Conservation (phyloP, 1,140 invertebrate genomes). For the Trichomalopsis sarcophagae region DNA sequence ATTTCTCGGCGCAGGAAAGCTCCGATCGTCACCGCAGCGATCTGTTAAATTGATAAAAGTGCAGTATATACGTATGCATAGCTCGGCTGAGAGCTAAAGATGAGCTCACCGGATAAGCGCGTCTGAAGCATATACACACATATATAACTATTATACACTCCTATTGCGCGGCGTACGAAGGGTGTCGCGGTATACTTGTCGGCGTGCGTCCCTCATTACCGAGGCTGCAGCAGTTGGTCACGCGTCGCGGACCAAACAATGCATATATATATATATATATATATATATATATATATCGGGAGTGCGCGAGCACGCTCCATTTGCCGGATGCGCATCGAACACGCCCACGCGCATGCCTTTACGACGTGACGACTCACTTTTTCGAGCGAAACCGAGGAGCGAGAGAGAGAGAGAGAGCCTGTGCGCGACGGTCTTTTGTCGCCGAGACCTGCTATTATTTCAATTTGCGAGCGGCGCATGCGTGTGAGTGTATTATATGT, state of each 20-base stretch:
- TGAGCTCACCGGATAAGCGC: background rate
- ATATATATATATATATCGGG: background rate
- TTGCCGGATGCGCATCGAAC: background rate
- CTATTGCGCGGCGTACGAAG: background rate
- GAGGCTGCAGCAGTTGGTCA: constrained; percentile 12
- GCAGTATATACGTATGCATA: background rate
- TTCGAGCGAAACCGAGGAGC: background rate
- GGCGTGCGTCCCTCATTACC: constrained; percentile 10
- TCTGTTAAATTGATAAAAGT: background rate
- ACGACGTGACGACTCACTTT: constrained; percentile 9
- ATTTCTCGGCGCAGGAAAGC: background rate
- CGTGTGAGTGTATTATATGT: background rate
- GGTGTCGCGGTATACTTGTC: constrained; percentile 19
- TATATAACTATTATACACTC: background rate
- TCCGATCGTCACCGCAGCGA: no score
- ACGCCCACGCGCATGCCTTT: constrained; percentile 11
- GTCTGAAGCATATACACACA: background rate
- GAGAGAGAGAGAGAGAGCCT: background rate
- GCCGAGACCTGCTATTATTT: constrained; percentile 33
- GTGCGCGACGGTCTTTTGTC: background rate
- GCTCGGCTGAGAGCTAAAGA: background rate
- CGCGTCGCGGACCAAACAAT: constrained; percentile 34
- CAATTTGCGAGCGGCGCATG: constrained; percentile 7
- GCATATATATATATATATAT: background rate
- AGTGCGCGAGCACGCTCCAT: background rate